Evolutionary conservation across 53 echinoderm and acorn worm genomes (phyloP).

Genomic region (Mesocentrotus franciscanus): DNA sequence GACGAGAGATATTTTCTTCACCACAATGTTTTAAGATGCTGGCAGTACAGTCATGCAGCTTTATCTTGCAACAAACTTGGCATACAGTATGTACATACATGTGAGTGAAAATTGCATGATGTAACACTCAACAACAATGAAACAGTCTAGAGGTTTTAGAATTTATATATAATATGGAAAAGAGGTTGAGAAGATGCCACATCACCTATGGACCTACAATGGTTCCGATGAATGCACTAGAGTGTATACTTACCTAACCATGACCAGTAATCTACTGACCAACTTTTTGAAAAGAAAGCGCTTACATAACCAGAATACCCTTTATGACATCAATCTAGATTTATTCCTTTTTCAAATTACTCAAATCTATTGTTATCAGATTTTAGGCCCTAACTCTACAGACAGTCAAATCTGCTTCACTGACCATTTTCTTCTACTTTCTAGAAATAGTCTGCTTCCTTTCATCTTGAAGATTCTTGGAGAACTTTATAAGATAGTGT

Average conservation of each 20-base stretch:
- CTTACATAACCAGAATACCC: background rate
- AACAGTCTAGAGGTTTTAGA: background rate
- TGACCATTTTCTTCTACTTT: too few relatives aligned
- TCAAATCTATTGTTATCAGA: too few relatives aligned
- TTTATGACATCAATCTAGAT: background rate
- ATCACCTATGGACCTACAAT: background rate
- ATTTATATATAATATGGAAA: background rate
- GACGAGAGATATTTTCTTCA: too few relatives aligned
- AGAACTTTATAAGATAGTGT: too few relatives aligned
- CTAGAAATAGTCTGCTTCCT: too few relatives aligned
- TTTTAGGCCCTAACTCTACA: too few relatives aligned
- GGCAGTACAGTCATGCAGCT: background rate
- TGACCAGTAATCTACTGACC: background rate
- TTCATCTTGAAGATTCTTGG: too few relatives aligned
- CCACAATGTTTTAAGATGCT: background rate
- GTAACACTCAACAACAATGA: background rate
- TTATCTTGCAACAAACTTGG: background rate
- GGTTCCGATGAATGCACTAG: background rate
- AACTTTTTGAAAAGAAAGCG: background rate
- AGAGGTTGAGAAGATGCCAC: background rate
- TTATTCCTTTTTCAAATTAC: background rate
- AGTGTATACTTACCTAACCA: background rate
- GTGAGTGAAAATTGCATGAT: background rate
- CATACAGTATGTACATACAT: too few relatives aligned
- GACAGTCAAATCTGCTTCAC: too few relatives aligned